Conservation (phyloP, 2,888 invertebrate species). For the Rapana venosa region DNA sequence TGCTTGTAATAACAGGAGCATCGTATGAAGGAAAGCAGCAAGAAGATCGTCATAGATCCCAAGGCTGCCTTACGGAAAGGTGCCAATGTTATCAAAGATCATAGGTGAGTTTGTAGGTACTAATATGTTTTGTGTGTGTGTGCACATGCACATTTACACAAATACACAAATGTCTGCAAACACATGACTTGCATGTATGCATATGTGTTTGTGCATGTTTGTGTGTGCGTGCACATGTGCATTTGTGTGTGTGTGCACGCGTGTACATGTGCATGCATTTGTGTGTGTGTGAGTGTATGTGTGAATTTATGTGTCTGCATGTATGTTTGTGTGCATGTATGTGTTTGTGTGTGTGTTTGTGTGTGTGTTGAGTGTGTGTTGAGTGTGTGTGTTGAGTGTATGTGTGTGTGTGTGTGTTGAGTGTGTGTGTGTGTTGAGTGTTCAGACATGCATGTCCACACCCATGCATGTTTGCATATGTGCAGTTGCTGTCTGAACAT, state of each 20-base stretch:
- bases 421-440: too few species aligned
- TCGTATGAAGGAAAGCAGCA: slow-evolving; percentile 60
- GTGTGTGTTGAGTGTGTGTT: neutral
- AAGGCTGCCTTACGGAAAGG: slow-evolving; percentile 62
- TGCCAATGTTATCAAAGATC: slow-evolving; percentile 70
- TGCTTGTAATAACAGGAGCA: slow-evolving; percentile 52
- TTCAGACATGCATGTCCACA: too few species aligned
- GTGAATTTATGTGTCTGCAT: neutral
- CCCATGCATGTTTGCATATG: too few species aligned
- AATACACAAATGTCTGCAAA: too few species aligned
- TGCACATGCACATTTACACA: too few species aligned
- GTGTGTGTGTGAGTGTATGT: neutral
- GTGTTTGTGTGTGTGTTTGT: too few species aligned
- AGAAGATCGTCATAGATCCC: slow-evolving; percentile 65
- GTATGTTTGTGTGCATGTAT: neutral
- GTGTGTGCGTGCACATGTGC: too few species aligned
- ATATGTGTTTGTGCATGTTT: too few species aligned
- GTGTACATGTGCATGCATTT: neutral
- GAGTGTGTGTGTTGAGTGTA: neutral
- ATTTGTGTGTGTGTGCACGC: neutral
- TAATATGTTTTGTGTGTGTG: too few species aligned
- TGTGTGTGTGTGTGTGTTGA: neutral
- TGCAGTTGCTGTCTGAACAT: too few species aligned
- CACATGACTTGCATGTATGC: too few species aligned
- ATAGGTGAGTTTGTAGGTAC: slow-evolving; percentile 65